A percentile compares a stretch with the other conserved stretches of the same genome.
These are phyloP conservation scores for Ricordea florida DNA, from an alignment of 92 coral and sea anemone genomes.

Conservation along the genomic window DNA sequence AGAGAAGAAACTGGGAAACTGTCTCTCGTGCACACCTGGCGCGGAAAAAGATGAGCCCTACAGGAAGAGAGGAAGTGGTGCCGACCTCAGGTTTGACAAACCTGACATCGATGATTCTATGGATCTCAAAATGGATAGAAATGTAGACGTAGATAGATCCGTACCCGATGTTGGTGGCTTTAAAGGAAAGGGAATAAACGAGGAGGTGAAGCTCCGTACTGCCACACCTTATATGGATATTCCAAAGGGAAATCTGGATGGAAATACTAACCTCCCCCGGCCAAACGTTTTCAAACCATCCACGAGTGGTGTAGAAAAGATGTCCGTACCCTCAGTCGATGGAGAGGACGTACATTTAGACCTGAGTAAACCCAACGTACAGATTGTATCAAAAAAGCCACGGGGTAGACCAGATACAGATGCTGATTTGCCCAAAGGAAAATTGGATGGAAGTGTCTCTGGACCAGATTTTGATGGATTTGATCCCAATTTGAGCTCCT, in stretches of 20 bases:
- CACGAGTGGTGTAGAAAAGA: background rate
- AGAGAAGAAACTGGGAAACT: background rate
- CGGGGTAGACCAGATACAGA: background rate
- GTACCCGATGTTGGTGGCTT: background rate
- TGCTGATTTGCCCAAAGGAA: background rate
- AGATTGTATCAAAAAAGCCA: too few species aligned
- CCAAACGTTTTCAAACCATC: background rate
- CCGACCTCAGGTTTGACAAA: background rate
- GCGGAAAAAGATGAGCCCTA: background rate
- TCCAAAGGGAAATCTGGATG: background rate
- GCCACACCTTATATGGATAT: background rate
- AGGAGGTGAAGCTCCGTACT: background rate
- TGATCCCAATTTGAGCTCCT: background rate
- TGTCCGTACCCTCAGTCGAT: conserved; percentile 3
- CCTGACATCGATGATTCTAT: background rate
- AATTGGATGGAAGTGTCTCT: background rate
- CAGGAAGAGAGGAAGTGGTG: background rate
- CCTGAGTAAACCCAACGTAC: background rate
- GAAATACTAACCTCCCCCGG: background rate
- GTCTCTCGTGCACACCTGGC: background rate
- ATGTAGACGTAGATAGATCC: background rate
- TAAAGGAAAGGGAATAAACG: too few species aligned
- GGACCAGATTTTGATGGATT: background rate
- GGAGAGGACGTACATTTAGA: background rate
- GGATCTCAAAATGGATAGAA: background rate